Evolutionary conservation across 1,140 invertebrate genomes (phyloP), one percentile per base, ranked within the genome.

Genomic region (Myzus persicae): DNA sequence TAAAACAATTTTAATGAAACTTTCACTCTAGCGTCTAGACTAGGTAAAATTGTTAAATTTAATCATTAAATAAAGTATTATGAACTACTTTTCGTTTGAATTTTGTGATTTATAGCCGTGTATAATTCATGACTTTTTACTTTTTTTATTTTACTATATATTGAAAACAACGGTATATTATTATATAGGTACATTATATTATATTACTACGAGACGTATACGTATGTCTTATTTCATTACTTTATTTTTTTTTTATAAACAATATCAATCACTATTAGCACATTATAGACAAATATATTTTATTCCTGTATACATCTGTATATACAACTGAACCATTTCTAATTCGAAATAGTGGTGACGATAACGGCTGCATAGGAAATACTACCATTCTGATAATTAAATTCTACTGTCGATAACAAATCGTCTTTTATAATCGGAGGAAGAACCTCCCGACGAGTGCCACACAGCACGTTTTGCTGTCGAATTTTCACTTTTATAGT

Each of bases 401-500:
- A 82, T 92, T 92, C 24, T 11, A 46, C 9, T n/a, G 31, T 92
- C 31, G 44, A 38, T 82, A 36, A 48, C 9, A 81, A 67, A 91
- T 76, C 6, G 42, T 36, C 8, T 38, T 89, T 89, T 51, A 54
- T 89, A 89, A 89, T 54, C 9, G 87, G 18, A 82, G 42, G n/a
- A 92, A 91, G 42, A 24, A 92, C 90, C 90, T 31, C 90, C 76
- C 31, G 44, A 81, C 31, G 90, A n/a, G 59, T 42, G 31, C 90
- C 3, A 76, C 89, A 59, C 40, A n/a, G 51, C 90, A 44, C 31
- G 67, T 91, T n/a, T 91, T 48, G 22, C 46, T 46, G 14, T 76
- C n/a, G 18, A 82, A 91, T 92, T 92, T 92, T 92, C 90, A 92
- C 90, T 82, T 76, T n/a, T 67, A 76, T 76, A n/a, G 59, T 76